Percentiles rank a stretch among this genome's conserved stretches.
phyloP scores from a whole-genome alignment of 2,113 vertebrate genomes.

The Macrotus californicus region DNA sequence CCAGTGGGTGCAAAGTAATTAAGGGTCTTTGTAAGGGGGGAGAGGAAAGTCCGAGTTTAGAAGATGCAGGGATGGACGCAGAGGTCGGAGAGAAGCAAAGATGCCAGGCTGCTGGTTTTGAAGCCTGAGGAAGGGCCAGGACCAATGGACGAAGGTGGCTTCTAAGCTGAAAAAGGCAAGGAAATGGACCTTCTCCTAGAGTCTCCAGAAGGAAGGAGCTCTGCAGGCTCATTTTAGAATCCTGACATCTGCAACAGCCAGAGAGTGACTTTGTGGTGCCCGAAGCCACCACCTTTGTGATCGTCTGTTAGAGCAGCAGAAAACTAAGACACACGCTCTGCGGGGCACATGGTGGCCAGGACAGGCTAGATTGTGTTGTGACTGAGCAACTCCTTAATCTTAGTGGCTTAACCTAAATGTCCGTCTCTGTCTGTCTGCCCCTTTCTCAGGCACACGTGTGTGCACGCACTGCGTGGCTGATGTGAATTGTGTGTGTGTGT shows the following conservation, averaged over 20 bases:
- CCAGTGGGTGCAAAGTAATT: not conserved
- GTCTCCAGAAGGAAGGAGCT: not conserved
- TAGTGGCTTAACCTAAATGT: not conserved
- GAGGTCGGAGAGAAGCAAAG: not conserved
- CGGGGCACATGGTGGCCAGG: fast-evolving
- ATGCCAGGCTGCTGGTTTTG: not conserved
- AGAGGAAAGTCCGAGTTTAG: not conserved
- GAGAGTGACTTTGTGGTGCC: not conserved
- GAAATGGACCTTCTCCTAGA: not conserved
- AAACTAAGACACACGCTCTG: not conserved
- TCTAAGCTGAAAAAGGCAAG: not conserved
- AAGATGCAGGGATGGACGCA: not conserved
- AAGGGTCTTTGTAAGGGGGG: not conserved
- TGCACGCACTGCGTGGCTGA: not conserved
- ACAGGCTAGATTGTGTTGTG: not conserved
- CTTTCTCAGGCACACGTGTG: not conserved
- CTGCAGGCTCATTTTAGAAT: not conserved
- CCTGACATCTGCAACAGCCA: not conserved
- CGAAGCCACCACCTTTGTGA: not conserved
- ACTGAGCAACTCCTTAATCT: not conserved
- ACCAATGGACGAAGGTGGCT: no score
- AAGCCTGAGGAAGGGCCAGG: not conserved
- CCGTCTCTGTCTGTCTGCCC: not conserved
- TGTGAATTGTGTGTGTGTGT: not conserved
- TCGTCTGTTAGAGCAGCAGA: not conserved